phyloP scores from a whole-genome alignment of 2,888 invertebrate genomes.

The Stenolophus ochropezus region DNA sequence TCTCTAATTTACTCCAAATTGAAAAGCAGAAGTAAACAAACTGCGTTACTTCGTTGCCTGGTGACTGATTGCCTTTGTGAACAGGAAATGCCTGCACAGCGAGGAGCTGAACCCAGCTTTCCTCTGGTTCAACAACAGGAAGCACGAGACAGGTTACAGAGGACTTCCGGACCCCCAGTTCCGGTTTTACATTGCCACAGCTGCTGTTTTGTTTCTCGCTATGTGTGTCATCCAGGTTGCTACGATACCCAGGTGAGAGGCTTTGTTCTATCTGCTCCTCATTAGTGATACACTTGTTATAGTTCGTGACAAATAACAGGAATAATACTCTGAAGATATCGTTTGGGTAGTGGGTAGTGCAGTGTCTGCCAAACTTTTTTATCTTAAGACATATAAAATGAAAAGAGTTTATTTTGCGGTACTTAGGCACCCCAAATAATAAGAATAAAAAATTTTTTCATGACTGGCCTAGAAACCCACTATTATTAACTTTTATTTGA shows the following conservation, averaged over 20 bases:
- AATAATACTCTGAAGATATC: no score
- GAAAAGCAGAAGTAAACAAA: neutral
- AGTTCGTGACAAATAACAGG: no score
- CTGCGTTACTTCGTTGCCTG: neutral
- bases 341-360: no score
- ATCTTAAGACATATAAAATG: no score
- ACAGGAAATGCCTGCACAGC: conserved; percentile 76
- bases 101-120: conserved; percentile 88
- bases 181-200: conserved; percentile 88
- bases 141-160: conserved; percentile 86
- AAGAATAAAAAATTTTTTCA: no score
- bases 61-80: neutral
- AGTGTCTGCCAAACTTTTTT: no score
- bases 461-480: no score
- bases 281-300: neutral
- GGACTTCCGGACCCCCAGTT: conserved; percentile 88
- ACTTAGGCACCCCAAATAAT: no score
- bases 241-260: conserved; percentile 83
- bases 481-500: no score
- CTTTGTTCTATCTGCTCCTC: neutral
- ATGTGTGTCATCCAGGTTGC: conserved; percentile 87
- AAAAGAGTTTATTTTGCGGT: no score
- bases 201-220: conserved; percentile 84
- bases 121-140: conserved; percentile 86
- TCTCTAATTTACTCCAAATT: no score